Evolutionary conservation across 2,888 invertebrate species (phyloP), one percentile per base, ranked within the genome.

Genomic region (Dendrolimus houi): DNA sequence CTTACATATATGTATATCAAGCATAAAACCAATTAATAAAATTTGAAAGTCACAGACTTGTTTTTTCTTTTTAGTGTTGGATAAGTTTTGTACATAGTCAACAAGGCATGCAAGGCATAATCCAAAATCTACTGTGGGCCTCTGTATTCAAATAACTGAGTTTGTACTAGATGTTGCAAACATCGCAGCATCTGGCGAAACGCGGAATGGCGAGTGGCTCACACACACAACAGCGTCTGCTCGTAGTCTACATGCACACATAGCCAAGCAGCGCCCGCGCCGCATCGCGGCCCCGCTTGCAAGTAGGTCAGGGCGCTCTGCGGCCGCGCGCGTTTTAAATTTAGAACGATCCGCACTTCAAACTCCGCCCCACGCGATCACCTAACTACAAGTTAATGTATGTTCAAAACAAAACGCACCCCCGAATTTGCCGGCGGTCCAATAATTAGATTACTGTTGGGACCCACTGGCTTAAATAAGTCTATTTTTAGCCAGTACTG

Each of bases 251-350:
- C 64, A 73, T 73, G 75, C 78, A 83, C 82, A 79, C 82, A 81
- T 79, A 79, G 72, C 71, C 75, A 71, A 70, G 67, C 72, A 72
- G 84, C 85, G 87, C 85, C 83, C 85, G 87, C 87, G 86, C 87
- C 88, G 88, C 88, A 87, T 83, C 89, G 87, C 83, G 87, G 87
- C 88, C 87, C 88, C 87, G 87, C 87, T 82, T 74, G 83, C 87
- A 89, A 88, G 81, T 89, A 87, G 89, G 89, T 89, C 89, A 89
- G 87, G 89, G 89, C 87, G 89, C 81, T 84, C 77, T 85, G 88
- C 83, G 87, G 87, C 87, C 85, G 88, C 82, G 87, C 86, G 86
- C 83, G 86, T 85, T 89, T 85, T 89, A 89, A 88, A 88, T 88
- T 88, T 89, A 89, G 89, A 89, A 83, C 86, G 84, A 89, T 87